These are phyloP conservation scores for Drosophila truncata DNA, from an alignment of 1,140 invertebrate species.

Conservation along the genomic window DNA sequence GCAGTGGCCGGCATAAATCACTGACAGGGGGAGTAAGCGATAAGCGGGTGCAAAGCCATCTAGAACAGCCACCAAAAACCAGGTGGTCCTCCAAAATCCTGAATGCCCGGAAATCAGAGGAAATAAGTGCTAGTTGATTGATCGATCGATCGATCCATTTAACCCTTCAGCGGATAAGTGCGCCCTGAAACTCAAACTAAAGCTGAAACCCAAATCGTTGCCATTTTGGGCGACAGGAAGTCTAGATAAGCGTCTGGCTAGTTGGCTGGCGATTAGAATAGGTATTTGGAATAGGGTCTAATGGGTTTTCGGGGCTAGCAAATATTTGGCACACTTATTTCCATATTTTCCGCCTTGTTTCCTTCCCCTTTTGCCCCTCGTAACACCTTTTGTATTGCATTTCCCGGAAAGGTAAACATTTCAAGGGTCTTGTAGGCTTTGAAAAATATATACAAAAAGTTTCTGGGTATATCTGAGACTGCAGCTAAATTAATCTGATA, in stretches of 20 bases:
- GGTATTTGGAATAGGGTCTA: conserved; percentile 9
- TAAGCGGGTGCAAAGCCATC: neutral
- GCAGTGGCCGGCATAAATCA: neutral
- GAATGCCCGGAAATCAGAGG: conserved; percentile 1
- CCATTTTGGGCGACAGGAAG: conserved; percentile 31
- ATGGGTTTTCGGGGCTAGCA: conserved; percentile 2
- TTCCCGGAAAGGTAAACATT: conserved; percentile 9
- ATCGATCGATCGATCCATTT: conserved; percentile 39
- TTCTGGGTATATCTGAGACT: neutral
- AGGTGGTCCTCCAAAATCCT: conserved; percentile 1
- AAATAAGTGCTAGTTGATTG: conserved; percentile 35
- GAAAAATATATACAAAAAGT: neutral
- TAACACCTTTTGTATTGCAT: neutral
- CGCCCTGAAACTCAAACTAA: neutral
- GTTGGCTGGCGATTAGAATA: conserved; percentile 1
- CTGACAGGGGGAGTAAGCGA: conserved; percentile 3
- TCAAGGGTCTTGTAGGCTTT: neutral
- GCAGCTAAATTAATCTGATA: neutral
- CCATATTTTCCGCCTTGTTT: neutral
- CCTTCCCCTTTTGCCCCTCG: neutral
- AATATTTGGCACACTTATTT: conserved; percentile 11
- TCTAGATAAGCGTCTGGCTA: conserved; percentile 31
- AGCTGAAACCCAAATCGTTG: neutral
- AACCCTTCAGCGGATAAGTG: conserved; percentile 5
- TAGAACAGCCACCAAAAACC: neutral